phyloP scores from a whole-genome alignment of 1,140 invertebrate species.

The Arion vulgaris region DNA sequence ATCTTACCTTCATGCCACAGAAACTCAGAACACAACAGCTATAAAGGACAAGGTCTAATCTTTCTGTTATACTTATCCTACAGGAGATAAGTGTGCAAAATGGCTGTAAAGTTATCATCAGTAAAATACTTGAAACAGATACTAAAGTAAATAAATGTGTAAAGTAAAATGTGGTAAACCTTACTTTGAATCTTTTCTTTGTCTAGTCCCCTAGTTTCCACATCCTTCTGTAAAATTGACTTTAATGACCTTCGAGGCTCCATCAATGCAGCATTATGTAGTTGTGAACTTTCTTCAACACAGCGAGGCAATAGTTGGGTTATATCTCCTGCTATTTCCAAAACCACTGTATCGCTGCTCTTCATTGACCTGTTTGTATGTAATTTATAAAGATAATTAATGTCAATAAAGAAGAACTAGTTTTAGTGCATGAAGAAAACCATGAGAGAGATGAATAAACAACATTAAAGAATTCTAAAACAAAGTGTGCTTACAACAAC shows the following conservation, averaged over 20 bases:
- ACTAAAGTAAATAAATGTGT: too few relatives aligned
- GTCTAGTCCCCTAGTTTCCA: conserved; percentile 55
- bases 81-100: too few relatives aligned
- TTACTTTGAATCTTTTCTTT: conserved; percentile 58
- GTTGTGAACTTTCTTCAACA: conserved; percentile 64
- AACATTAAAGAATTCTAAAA: too few relatives aligned
- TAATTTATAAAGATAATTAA: too few relatives aligned
- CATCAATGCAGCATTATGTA: conserved; percentile 30
- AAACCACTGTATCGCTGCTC: conserved; percentile 82
- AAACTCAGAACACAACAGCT: too few relatives aligned
- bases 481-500: too few relatives aligned
- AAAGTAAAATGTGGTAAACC: neutral
- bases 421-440: neutral
- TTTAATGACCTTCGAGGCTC: conserved; percentile 52
- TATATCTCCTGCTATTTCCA: conserved; percentile 70
- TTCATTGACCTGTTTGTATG: conserved; percentile 74
- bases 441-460: too few relatives aligned
- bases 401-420: neutral
- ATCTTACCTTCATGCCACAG: too few relatives aligned
- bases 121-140: too few relatives aligned
- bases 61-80: too few relatives aligned
- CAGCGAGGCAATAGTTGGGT: conserved; percentile 58
- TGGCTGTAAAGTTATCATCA: too few relatives aligned
- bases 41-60: too few relatives aligned
- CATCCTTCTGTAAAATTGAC: conserved; percentile 39